Conservation (phyloP, 2,888 invertebrate species). For the Blastobasis lacticolella region DNA sequence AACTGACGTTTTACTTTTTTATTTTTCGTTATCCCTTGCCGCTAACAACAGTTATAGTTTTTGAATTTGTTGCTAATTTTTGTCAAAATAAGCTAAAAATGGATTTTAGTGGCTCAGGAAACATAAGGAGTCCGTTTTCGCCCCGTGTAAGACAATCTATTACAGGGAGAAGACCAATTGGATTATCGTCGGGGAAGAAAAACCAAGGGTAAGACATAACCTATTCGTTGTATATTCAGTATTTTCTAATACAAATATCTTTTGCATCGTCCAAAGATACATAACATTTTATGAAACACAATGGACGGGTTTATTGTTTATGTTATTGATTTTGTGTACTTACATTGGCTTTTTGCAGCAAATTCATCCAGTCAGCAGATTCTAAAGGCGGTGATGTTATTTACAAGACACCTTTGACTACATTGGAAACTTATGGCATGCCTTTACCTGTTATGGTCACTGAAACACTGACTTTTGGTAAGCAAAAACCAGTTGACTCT, state of each 20-base stretch:
- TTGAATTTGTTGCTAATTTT: constrained; percentile 13
- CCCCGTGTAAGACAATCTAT: constrained; percentile 57
- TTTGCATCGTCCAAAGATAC: no score
- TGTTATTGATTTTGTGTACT: neutral
- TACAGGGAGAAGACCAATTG: constrained; percentile 46
- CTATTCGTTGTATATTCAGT: constrained; percentile 14
- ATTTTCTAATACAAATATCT: neutral
- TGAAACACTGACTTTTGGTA: constrained; percentile 88
- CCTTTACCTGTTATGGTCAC: constrained; percentile 91
- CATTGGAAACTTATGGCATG: constrained; percentile 86
- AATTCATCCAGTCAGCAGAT: constrained; percentile 37
- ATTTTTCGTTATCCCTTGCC: constrained; percentile 17
- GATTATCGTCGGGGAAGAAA: constrained; percentile 48
- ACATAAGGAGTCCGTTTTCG: constrained; percentile 61
- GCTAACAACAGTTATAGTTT: constrained; percentile 19
- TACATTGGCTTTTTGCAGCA: constrained; percentile 29
- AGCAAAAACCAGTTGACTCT: constrained; percentile 27
- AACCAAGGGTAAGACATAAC: constrained; percentile 41
- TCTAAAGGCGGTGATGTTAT: constrained; percentile 79
- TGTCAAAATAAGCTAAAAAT: constrained; percentile 20
- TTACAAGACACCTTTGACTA: constrained; percentile 81
- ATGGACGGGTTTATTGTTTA: no score
- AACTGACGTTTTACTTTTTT: neutral
- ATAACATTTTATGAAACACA: no score
- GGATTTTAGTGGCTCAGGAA: constrained; percentile 57